Percentiles rank a stretch among this genome's conserved stretches.
These are phyloP conservation scores for Chelmon rostratus DNA, from an alignment of 2,797 vertebrate species.

Conservation along the genomic window DNA sequence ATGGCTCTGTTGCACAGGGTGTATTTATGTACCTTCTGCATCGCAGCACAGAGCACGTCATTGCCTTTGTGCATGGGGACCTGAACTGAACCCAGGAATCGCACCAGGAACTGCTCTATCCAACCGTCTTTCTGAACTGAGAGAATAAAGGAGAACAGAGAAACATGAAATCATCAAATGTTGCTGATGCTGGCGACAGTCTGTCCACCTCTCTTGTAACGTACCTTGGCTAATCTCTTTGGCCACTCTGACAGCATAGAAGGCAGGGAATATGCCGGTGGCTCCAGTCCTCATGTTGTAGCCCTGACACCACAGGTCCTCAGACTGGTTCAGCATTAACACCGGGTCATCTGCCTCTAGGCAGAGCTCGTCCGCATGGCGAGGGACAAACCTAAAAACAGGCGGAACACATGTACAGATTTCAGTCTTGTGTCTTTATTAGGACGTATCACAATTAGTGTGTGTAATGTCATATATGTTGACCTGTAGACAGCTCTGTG, in stretches of 20 bases:
- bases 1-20: neutral
- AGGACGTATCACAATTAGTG: neutral
- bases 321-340: constrained; percentile 92
- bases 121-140: constrained; percentile 80
- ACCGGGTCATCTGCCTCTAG: constrained; percentile 94
- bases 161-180: neutral
- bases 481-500: constrained; percentile 97
- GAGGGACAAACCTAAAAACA: constrained; percentile 91
- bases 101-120: constrained; percentile 91
- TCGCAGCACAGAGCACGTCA: constrained; percentile 93
- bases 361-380: constrained; percentile 94
- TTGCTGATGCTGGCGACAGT: neutral
- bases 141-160: constrained; percentile 4
- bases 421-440: neutral
- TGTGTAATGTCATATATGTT: constrained; percentile 24
- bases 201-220: neutral
- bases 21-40: constrained; percentile 92
- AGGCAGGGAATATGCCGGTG: constrained; percentile 94
- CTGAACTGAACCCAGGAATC: constrained; percentile 96
- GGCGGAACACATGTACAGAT: neutral
- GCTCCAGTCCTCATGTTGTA: constrained; percentile 98
- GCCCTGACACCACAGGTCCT: constrained; percentile 96
- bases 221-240: constrained; percentile 86
- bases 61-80: constrained; percentile 96
- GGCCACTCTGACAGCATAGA: constrained; percentile 90